A percentile compares a stretch with the other conserved stretches of the same genome.
Conservation (phyloP, 2,797 vertebrate species). For the Craterocephalus amniculus region DNA sequence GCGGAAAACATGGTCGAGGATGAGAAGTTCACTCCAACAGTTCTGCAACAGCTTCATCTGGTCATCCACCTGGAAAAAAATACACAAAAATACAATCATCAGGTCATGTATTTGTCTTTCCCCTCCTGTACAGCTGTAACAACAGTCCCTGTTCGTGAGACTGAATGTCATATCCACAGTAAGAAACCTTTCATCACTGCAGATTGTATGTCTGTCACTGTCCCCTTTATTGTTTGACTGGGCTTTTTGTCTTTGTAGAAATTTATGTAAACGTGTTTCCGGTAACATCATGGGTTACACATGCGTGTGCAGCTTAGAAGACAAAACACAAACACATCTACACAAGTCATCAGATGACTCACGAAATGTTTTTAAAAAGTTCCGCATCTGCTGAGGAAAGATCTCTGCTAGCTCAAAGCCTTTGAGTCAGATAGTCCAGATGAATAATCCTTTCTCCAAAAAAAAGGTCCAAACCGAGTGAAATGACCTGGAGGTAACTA, state of each 20-base stretch:
- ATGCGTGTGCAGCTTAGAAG: not conserved
- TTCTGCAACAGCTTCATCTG: conserved; percentile 99
- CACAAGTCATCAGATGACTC: not conserved
- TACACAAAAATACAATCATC: conserved; percentile 27
- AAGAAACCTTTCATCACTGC: conserved; percentile 6
- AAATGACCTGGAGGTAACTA: not conserved
- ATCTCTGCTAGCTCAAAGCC: not conserved
- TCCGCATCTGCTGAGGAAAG: not conserved
- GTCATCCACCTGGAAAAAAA: conserved; percentile 91
- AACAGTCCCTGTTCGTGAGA: conserved; percentile 11
- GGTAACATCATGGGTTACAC: not conserved
- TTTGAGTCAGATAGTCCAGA: not conserved
- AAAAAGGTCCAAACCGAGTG: not conserved
- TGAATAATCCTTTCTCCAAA: not conserved
- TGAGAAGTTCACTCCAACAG: conserved; percentile 98
- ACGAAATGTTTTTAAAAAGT: not conserved
- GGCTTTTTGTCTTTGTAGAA: conserved; percentile 5
- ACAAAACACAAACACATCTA: not conserved
- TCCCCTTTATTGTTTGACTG: conserved; percentile 1
- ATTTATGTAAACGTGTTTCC: not conserved
- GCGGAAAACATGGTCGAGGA: conserved; percentile 96
- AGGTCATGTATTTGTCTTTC: conserved; percentile 17
- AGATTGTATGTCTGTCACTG: conserved; percentile 25
- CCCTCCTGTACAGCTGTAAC: conserved; percentile 14
- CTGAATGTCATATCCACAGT: conserved; percentile 19